A percentile compares a stretch with the other conserved stretches of the same genome.
Evolutionary conservation across 2,797 vertebrate genomes (phyloP).

Genomic region (Chloroceryle amazona): DNA sequence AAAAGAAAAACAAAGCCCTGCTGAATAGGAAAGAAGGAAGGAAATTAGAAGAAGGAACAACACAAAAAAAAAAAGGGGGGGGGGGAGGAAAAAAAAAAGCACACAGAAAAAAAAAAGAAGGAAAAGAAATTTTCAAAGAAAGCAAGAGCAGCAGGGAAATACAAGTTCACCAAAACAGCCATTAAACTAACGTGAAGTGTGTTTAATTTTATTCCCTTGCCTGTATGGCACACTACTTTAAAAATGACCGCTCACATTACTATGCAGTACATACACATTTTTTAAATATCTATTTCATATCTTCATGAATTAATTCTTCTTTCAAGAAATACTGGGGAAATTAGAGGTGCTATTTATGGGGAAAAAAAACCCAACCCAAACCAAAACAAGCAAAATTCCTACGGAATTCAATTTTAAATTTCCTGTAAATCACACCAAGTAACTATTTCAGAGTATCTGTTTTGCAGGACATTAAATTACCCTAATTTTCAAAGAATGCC

Average conservation of each 20-base stretch:
- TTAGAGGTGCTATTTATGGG: background rate
- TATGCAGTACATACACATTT: background rate
- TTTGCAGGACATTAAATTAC: background rate
- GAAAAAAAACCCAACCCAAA: background rate
- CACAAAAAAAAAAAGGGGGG: background rate
- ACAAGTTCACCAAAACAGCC: background rate
- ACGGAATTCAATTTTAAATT: background rate
- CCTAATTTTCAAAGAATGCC: background rate
- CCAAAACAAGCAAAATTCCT: background rate
- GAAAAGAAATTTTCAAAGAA: background rate
- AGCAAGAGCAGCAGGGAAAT: background rate
- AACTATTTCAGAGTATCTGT: background rate
- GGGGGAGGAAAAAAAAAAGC: background rate
- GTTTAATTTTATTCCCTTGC: background rate
- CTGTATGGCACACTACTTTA: background rate
- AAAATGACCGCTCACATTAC: background rate
- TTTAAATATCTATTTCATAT: background rate
- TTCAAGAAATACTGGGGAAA: constrained; percentile 4
- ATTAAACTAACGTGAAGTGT: background rate
- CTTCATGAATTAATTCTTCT: background rate
- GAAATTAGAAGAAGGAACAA: background rate
- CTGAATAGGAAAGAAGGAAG: background rate
- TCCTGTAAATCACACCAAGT: background rate
- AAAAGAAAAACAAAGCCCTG: background rate
- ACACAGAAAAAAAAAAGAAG: background rate